Base-by-base conservation (phyloP, 2,113 vertebrate genomes). In the Actinemys pallida region DNA sequence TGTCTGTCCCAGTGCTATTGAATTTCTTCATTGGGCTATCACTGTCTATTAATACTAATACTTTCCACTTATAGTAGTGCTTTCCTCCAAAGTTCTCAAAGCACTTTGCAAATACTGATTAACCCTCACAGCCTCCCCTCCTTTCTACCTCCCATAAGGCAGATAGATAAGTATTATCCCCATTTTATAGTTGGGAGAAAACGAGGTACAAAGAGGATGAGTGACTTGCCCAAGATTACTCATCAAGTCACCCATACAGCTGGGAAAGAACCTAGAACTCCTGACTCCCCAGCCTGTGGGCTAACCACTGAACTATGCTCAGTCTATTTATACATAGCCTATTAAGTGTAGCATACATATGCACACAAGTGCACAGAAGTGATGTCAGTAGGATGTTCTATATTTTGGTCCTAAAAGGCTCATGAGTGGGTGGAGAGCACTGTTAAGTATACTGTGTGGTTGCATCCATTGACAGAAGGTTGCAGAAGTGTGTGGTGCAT, bases 381-480 rank as follows among this genome's bases (percentile, higher is more conserved):
- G 0, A 56, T 80, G 39, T 80, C 85, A 57, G 12, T 0, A 5
- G 57, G 88, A 53, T 69, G 87, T 75, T 42, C n/a, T 42, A 5
- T 54, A 20, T 27, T 53, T 94, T 86, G 84, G 82, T 92, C 79
- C 49, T 50, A 39, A 89, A 65, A 8, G 0, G 75, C 1, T 45
- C 62, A 49, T 29, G 0, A 14, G 9, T 1, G 54, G 19, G 92
- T 29, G 59, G 52, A 62, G 59, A 87, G 81, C 89, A 54, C 86
- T 57, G 2, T 54, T 24, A 3, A 39, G 53, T 75, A 39, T 0
- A 0, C 84, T 8, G 69, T 16, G 35, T 12, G 29, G 47, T 56
- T 84, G 42, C 25, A 47, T 52, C 59, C 84, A 79, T 59, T 92
- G 78, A 39, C 56, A 65, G 54, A 45, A 3, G 0, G 80, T 83